Evolutionary conservation across 2,888 invertebrate genomes (phyloP).

Genomic region (Pyrrhosoma nymphula): DNA sequence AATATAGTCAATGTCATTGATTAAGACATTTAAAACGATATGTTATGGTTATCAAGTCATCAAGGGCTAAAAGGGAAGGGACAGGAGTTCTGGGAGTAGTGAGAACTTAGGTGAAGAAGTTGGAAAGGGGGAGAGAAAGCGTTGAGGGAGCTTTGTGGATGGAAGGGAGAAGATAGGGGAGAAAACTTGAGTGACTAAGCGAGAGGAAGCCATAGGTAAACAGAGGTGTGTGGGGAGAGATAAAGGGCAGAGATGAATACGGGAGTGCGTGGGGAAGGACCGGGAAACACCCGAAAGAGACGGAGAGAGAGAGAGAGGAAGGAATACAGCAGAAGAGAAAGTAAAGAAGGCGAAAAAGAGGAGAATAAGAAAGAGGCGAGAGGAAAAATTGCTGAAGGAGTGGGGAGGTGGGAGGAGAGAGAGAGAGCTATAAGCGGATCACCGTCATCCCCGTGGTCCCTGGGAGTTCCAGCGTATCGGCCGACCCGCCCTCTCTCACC

Average conservation of each 20-base stretch:
- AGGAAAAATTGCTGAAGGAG: too few relatives aligned
- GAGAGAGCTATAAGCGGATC: constrained; percentile 46
- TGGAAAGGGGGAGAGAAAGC: too few relatives aligned
- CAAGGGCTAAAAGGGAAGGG: too few relatives aligned
- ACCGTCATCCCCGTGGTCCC: neutral
- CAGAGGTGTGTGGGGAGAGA: neutral
- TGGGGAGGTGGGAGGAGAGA: neutral
- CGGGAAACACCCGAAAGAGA: neutral
- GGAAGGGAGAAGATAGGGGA: neutral
- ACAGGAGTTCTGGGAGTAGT: too few relatives aligned
- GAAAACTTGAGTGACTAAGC: neutral
- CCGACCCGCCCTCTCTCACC: neutral
- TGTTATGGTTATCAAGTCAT: too few relatives aligned
- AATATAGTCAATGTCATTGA: too few relatives aligned
- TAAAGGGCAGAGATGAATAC: neutral
- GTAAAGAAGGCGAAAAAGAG: neutral
- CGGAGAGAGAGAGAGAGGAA: constrained; percentile 9
- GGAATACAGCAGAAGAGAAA: neutral
- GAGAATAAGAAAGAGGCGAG: too few relatives aligned
- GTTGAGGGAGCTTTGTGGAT: neutral
- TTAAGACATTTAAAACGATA: too few relatives aligned
- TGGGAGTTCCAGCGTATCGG: neutral
- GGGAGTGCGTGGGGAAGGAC: neutral
- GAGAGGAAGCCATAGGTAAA: neutral
- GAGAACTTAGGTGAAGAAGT: too few relatives aligned